Evolutionary conservation across 2,888 invertebrate genomes (phyloP), one percentile per base, ranked within the genome.

Genomic region (Diarsia dahlii): DNA sequence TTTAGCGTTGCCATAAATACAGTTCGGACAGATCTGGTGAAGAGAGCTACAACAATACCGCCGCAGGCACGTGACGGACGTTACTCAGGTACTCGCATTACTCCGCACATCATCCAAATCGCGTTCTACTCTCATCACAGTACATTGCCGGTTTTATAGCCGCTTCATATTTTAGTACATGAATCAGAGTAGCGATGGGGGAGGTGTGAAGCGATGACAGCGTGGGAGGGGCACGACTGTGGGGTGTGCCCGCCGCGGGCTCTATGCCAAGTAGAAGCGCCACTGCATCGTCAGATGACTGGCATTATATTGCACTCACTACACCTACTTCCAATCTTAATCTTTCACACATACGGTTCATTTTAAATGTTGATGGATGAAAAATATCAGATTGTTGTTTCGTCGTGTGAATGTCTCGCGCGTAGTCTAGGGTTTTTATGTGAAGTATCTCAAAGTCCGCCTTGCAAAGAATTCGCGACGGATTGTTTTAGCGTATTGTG

Each of bases 261-360:
- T 92, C 84, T 85, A 89, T 93, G 96, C 96, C 96, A 96, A 95
- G 90, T 91, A 92, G 90, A 92, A 95, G 95, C 95, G 95, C 96
- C 95, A 94, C 94, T 94, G 94, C 95, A 94, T 87, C 91, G 92
- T 91, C 91, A 91, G 90, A 89, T 90, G 89, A 87, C 93, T 88
- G 88, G 87, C 77, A 89, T 88, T 89, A 85, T 87, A 83, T 77
- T 88, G 86, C 91, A 83, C 79, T 80, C 80, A 73, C 74, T 81
- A 84, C 87, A 88, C 74, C 75, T 74, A 82, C 75, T 80, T 74
- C 72, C 70, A 84, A 88, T 84, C 87, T 88, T 91, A 91, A 89
- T 87, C 48, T 72, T 85, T 73, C 71, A 71, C 68, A 23, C 75
- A 86, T 93, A 95, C 90, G 91, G 92, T 88, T 82, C 85, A 92